Evolutionary conservation across 2,797 vertebrate species (phyloP).

Genomic region (Moxostoma hubbsi): DNA sequence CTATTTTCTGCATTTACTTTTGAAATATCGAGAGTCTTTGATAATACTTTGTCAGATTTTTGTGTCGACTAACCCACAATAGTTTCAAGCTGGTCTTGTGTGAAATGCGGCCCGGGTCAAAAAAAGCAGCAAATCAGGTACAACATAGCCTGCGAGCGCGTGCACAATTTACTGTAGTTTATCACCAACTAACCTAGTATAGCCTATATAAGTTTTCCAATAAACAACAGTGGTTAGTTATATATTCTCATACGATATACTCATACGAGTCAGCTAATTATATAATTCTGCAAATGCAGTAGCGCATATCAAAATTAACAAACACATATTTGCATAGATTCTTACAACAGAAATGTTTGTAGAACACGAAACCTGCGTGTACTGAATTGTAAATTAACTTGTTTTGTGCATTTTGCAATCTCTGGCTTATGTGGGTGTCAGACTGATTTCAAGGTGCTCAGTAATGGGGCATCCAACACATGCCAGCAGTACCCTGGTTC

Average conservation of each 20-base stretch:
- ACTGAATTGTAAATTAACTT: neutral
- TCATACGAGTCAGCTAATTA: too few species aligned
- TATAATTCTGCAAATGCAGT: neutral
- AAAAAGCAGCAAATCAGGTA: conserved; percentile 75
- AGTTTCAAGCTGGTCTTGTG: conserved; percentile 85
- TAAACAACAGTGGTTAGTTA: too few species aligned
- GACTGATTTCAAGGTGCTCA: conserved; percentile 82
- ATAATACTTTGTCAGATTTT: too few species aligned
- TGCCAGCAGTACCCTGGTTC: conserved; percentile 87
- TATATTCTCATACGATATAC: too few species aligned
- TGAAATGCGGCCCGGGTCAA: conserved; percentile 84
- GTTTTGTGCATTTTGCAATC: neutral
- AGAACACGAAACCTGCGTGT: neutral
- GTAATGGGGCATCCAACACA: conserved; percentile 73
- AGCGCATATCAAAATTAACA: neutral
- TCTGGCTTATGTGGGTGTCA: conserved; percentile 77
- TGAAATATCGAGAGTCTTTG: too few species aligned
- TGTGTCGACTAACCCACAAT: too few species aligned
- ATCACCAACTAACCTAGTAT: neutral
- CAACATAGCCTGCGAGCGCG: too few species aligned
- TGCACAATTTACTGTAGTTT: neutral
- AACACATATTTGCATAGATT: neutral
- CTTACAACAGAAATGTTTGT: too few species aligned
- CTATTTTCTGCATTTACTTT: too few species aligned
- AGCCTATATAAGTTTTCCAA: too few species aligned